Evolutionary conservation across 30 jellyfish, hydroid and myxozoan species (phyloP), one percentile per base, ranked within the genome.

Genomic region (Phacellophora camtschatica): DNA sequence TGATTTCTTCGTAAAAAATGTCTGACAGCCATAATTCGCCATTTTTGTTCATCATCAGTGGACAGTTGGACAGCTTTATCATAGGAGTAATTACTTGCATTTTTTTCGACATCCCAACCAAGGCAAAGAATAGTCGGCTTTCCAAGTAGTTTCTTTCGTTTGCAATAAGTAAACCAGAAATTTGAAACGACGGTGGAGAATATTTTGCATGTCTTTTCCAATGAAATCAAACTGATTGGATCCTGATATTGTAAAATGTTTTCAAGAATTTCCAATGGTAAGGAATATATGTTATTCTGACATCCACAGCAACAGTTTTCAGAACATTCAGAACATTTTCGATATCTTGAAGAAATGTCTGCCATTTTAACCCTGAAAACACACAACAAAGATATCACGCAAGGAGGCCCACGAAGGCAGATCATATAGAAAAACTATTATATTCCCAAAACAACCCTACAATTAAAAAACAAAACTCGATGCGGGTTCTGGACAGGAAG

Each of bases 21-120:
- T 18, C 95, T 58, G 30, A 83, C 85, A 4, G 95, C 95, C 28
- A 63, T 33, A 10, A 71, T 39, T 28, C 95, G 58, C 95, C 95
- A 83, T 70, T 59, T 34, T 57, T 83, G 87, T 11, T 43, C 51
- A 30, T 22, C 66, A 37, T 59, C 85, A 25, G 16, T 32, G 30
- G 66, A 34, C 33, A 42, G 56, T 28, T 68, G 49, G 6, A 57
- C 54, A 11, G 95, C 87, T n/a, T 57, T 69, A 61, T 70, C 87
- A 39, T 83, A 83, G 15, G 95, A 83, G 48, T 77, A 62, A 36
- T 69, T 19, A 13, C 48, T 65, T 2, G 68, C 57, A 9, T 57
- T 76, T 23, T 50, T 20, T 6, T 15, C 15, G 35, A 34, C 73
- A 12, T 57, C 43, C 81, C 78, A 70, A 6, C 86, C 87, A 22